These are phyloP conservation scores for Microdon myrmicae DNA, from an alignment of 2,888 invertebrate genomes.

Conservation along the genomic window DNA sequence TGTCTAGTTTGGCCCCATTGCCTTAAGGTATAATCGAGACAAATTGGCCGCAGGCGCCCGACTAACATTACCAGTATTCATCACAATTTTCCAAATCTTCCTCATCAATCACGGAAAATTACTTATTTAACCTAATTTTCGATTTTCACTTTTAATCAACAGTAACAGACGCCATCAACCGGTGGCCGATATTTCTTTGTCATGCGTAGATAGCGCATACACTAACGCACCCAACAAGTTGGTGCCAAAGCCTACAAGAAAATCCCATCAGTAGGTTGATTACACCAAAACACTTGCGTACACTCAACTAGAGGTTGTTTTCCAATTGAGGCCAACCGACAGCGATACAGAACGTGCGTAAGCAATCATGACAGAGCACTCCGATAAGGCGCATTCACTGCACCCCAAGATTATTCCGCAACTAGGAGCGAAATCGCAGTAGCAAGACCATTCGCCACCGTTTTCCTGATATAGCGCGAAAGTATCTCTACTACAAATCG, in stretches of 20 bases:
- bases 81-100: conserved; percentile 1
- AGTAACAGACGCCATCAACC: conserved; percentile 7
- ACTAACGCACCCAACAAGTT: background rate
- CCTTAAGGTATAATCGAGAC: too few relatives aligned
- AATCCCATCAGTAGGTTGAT: conserved; percentile 7
- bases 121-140: conserved; percentile 29
- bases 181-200: conserved; percentile 4
- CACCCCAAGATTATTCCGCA: background rate
- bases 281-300: conserved; percentile 12
- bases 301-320: conserved; percentile 14
- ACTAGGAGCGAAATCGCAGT: too few relatives aligned
- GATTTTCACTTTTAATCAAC: conserved; percentile 37
- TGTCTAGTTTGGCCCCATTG: too few relatives aligned
- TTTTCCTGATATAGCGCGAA: conserved; percentile 29
- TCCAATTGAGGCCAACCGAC: conserved; percentile 34
- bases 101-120: background rate
- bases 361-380: conserved; percentile 35
- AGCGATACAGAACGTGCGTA: conserved; percentile 39
- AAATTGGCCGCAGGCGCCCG: too few relatives aligned
- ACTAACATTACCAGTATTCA: too few relatives aligned
- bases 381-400: conserved; percentile 25
- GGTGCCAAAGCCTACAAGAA: conserved; percentile 7
- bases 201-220: conserved; percentile 20
- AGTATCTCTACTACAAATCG: conserved; percentile 24
- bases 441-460: conserved; percentile 1